A percentile compares a stretch with the other conserved stretches of the same genome.
phyloP scores from a whole-genome alignment of 2,113 vertebrate genomes.

The Monopterus albus region DNA sequence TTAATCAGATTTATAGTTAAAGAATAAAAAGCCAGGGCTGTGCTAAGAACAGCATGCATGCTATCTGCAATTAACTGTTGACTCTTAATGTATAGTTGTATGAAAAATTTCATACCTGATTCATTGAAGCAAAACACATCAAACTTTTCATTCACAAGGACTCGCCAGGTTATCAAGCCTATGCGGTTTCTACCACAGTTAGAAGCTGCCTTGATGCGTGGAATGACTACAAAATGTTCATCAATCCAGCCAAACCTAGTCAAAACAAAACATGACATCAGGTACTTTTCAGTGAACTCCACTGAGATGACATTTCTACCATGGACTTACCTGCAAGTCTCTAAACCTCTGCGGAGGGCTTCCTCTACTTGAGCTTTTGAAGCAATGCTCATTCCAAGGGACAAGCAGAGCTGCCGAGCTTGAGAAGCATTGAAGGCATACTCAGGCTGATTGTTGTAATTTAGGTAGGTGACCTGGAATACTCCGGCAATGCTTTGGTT shows the following conservation, averaged over 20 bases:
- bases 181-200: constrained; percentile 84
- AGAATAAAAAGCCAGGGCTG: neutral
- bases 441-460: constrained; percentile 1
- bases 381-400: constrained; percentile 82
- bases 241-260: constrained; percentile 91
- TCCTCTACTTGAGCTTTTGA: constrained; percentile 81
- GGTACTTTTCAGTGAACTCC: neutral
- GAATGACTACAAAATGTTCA: constrained; percentile 84
- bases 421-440: constrained; percentile 80
- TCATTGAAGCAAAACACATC: constrained; percentile 89
- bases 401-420: constrained; percentile 80
- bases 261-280: neutral
- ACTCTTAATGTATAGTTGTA: neutral
- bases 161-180: constrained; percentile 84
- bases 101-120: constrained; percentile 81
- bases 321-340: constrained; percentile 90
- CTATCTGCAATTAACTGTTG: neutral
- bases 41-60: neutral
- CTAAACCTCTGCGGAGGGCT: constrained; percentile 83
- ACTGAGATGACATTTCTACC: neutral
- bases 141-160: neutral
- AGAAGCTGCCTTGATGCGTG: constrained; percentile 80
- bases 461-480: constrained; percentile 63
- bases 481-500: constrained; percentile 84
- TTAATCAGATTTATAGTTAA: neutral